Conservation (phyloP, 2,888 invertebrate species). For the Hesperia comma region DNA sequence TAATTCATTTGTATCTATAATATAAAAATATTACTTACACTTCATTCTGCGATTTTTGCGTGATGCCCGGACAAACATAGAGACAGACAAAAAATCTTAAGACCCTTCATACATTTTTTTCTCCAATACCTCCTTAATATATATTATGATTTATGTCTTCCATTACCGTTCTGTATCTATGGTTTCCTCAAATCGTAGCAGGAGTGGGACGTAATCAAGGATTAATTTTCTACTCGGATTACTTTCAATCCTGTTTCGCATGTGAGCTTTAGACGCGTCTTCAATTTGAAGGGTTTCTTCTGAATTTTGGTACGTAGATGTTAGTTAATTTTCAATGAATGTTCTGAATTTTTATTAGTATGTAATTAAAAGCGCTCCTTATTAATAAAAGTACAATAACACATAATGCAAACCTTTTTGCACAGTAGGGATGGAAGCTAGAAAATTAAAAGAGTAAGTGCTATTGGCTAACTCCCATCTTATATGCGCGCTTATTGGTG, state of each 20-base stretch:
- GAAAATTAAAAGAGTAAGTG: background rate
- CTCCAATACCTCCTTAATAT: no score
- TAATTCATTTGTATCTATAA: no score
- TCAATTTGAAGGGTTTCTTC: constrained; percentile 69
- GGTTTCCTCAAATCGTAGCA: constrained; percentile 61
- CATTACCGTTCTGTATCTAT: constrained; percentile 50
- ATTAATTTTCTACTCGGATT: constrained; percentile 83
- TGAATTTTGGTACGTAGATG: constrained; percentile 39
- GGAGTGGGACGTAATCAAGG: constrained; percentile 77
- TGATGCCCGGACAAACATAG: no score
- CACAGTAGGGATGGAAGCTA: no score
- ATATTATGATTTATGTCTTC: constrained; percentile 11
- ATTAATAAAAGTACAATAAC: constrained; percentile 1
- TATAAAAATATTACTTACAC: no score
- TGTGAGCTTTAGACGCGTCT: constrained; percentile 73
- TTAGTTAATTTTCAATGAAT: constrained; percentile 40
- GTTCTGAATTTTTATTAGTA: constrained; percentile 41
- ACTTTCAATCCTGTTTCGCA: constrained; percentile 79
- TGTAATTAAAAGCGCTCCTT: constrained; percentile 11
- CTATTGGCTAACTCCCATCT: no score
- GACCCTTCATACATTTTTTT: no score
- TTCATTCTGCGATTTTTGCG: no score
- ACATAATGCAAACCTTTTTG: background rate
- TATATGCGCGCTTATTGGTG: no score
- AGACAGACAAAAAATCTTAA: no score